Evolutionary conservation across 64 coral and sea anemone species (phyloP), one percentile per base, ranked within the genome.

Genomic region (Stichodactyla helianthus): DNA sequence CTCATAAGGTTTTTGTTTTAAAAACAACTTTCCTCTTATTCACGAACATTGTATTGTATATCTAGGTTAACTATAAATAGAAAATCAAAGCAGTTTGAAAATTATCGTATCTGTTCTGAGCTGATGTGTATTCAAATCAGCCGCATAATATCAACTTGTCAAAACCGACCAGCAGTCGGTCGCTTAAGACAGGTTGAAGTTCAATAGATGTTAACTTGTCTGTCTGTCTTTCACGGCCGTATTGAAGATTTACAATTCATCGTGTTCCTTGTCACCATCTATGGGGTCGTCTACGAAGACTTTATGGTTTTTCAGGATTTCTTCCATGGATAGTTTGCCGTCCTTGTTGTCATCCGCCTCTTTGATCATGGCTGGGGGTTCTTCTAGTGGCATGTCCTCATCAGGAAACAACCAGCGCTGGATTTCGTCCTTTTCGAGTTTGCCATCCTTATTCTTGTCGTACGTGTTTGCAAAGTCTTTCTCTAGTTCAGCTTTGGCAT

Each of bases 301-400:
- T 58, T 89, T 82, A 11, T 89, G 89, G 82, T 96, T 88, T 57
- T 96, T 96, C 77, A 87, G 84, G 85, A 96, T 96, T 52, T 96
- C 94, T 12, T 92, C 94, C 85, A 96, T 93, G 70, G 91, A 89
- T 4, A 96, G 51, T 88, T 96, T 89, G 23, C 94, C 94, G 18
- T 96, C 94, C 60, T 93, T 90, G 61, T 96, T 60, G 6, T 96
- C 94, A 52, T 96, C 94, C 28, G 91, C 91, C 86, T 96, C 94
- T 51, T 96, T 96, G 64, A 96, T 85, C 50, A 96, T 83, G 64
- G 82, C 88, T 64, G 85, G 89, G 2, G 94, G 91, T 90, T 96
- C 91, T 76, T 96, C 94, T 9, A 52, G 53, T 12, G 94, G 85
- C 35, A 96, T 89, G 44, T 96, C 94, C 19, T 96, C 94, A 55